phyloP scores from a whole-genome alignment of 2,888 invertebrate genomes.

The Eupelmus urozonus region DNA sequence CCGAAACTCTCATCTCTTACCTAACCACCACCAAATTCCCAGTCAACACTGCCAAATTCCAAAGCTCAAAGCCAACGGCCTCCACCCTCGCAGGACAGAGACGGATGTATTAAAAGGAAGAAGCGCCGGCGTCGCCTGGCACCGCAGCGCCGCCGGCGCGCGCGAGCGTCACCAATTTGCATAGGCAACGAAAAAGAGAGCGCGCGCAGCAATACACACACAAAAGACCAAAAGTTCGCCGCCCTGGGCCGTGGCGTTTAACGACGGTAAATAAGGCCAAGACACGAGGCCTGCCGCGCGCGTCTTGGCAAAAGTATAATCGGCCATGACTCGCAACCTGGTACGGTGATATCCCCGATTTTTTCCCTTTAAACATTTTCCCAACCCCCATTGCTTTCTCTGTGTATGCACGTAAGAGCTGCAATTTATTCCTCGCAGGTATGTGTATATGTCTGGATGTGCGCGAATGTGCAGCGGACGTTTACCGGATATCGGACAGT shows the following conservation, averaged over 20 bases:
- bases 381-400: neutral
- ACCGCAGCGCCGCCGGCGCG: conserved; percentile 30
- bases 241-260: conserved; percentile 12
- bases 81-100: neutral
- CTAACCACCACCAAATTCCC: no score
- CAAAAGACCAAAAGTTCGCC: neutral
- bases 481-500: conserved; percentile 53
- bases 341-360: conserved; percentile 27
- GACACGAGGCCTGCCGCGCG: neutral
- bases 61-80: neutral
- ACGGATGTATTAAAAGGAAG: neutral
- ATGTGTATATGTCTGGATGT: conserved; percentile 31
- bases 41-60: conserved; percentile 1
- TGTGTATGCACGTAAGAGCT: neutral
- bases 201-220: neutral
- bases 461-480: conserved; percentile 30
- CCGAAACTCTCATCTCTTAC: no score
- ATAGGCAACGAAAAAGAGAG: conserved; percentile 30
- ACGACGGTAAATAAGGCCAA: conserved; percentile 33
- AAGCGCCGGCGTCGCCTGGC: conserved; percentile 9
- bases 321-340: conserved; percentile 13
- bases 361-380: conserved; percentile 28
- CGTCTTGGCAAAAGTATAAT: conserved; percentile 48
- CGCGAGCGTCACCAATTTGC: conserved; percentile 51
- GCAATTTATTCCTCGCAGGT: conserved; percentile 52